Percentiles rank a stretch among this genome's conserved stretches.
These are phyloP conservation scores for Xestia ashworthii DNA, from an alignment of 2,888 invertebrate species.

Conservation along the genomic window DNA sequence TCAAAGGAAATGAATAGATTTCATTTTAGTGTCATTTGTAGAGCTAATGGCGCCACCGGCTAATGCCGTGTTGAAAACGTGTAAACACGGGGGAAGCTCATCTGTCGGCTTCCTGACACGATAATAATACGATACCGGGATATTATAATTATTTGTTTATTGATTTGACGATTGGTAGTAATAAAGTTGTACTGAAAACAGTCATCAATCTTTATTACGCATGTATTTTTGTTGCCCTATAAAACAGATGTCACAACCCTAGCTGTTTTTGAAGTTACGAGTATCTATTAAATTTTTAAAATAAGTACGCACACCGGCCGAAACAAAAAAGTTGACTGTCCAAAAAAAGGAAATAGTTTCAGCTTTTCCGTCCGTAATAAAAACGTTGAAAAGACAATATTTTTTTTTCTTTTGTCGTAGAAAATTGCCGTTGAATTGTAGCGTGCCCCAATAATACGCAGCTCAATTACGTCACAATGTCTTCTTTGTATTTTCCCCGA, in stretches of 20 bases:
- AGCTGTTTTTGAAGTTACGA: background rate
- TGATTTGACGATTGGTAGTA: slow-evolving; percentile 49
- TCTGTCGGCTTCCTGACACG: slow-evolving; percentile 76
- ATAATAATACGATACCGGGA: slow-evolving; percentile 71
- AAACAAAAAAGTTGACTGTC: slow-evolving; percentile 19
- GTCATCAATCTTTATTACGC: slow-evolving; percentile 10
- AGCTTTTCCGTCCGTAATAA: slow-evolving; percentile 29
- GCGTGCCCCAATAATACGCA: slow-evolving; percentile 83
- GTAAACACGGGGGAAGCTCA: slow-evolving; percentile 74
- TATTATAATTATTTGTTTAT: slow-evolving; percentile 59
- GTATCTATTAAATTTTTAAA: slow-evolving; percentile 18
- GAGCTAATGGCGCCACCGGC: slow-evolving; percentile 86
- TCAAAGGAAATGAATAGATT: slow-evolving; percentile 90
- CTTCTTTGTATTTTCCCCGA: slow-evolving; percentile 87
- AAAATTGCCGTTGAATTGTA: slow-evolving; percentile 77
- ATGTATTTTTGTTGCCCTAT: slow-evolving; percentile 8
- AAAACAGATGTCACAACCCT: slow-evolving; percentile 25
- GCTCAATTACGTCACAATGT: slow-evolving; percentile 89
- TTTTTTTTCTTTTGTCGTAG: slow-evolving; percentile 69
- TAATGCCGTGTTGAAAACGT: slow-evolving; percentile 81
- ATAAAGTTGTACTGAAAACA: slow-evolving; percentile 31
- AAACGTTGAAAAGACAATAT: slow-evolving; percentile 59
- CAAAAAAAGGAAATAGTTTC: slow-evolving; percentile 44
- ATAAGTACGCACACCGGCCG: slow-evolving; percentile 13
- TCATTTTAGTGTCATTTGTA: slow-evolving; percentile 90